Conservation (phyloP, 2,888 invertebrate species). For the Lamellibrachia columna region DNA sequence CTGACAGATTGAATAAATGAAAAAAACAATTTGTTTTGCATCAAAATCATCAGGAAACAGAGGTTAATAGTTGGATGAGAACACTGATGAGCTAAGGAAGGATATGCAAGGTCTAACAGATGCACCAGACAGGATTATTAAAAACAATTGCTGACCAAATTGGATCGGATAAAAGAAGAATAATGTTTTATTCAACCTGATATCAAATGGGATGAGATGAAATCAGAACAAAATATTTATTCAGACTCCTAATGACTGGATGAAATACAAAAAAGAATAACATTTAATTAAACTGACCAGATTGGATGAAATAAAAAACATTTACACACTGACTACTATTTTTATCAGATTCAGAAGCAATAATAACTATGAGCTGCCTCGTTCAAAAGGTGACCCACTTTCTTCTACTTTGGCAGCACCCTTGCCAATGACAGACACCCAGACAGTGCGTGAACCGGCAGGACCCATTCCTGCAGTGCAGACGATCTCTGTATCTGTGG, state of each 20-base stretch:
- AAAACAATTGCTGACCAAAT: neutral
- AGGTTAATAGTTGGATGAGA: no score
- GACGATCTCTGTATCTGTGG: conserved; percentile 41
- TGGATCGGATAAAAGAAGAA: neutral
- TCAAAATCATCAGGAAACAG: no score
- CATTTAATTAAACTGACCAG: neutral
- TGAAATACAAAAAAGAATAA: no score
- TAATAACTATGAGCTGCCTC: neutral
- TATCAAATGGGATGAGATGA: no score
- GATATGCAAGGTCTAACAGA: no score
- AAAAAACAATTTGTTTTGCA: no score
- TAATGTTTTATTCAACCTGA: neutral
- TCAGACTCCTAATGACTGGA: no score
- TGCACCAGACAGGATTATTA: no score
- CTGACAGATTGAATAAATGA: no score
- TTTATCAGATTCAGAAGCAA: neutral
- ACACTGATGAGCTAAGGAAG: no score
- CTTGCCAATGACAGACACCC: conserved; percentile 25
- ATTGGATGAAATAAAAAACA: neutral
- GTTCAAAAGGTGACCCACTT: neutral
- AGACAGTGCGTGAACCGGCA: conserved; percentile 31
- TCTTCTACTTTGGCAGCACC: conserved; percentile 24
- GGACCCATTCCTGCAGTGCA: conserved; percentile 50
- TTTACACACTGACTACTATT: neutral
- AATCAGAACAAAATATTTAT: no score